Evolutionary conservation across 1,140 invertebrate species (phyloP), one percentile per base, ranked within the genome.

Genomic region (Bombus picipes): DNA sequence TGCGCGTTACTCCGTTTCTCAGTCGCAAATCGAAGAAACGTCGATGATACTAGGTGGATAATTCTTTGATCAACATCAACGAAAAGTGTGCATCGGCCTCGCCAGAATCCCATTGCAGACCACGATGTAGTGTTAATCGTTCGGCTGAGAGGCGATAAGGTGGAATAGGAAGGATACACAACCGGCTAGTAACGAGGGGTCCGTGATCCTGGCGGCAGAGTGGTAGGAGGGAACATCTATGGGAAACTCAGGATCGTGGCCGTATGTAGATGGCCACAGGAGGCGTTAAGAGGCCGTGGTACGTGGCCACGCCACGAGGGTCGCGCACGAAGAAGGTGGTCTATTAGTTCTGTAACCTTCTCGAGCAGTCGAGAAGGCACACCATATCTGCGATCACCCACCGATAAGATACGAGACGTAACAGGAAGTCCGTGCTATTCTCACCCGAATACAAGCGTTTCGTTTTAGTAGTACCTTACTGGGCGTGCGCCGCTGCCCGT

Each of bases 301-400:
- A 83, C 83, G 57, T 85, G 76, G 72, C 76, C 71, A 80, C 76
- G 86, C 74, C 87, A 87, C 82, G 79, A 83, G 68, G 86, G 70
- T 90, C 89, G 89, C 83, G 83, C 89, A 90, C 89, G 89, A 92
- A 92, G 90, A 90, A 89, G 92, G 91, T 90, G 89, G 92, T 93
- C 92, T 93, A 93, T 93, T 93, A 93, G 92, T 90, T 92, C 91
- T 92, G 83, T 87, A 80, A 83, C 88, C 86, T 92, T 83, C 89
- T 79, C 68, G 73, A 76, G 73, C 86, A 82, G 78, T 82, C 79
- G 85, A 74, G 87, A 73, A 90, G 91, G 88, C 88, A 73, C 88
- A 83, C 88, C 89, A 89, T 92, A 93, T 93, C 91, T 92, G 82
- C 85, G 91, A 93, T 93, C 91, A 78, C 90, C 88, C 85, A 18